Evolutionary conservation across 2,113 vertebrate species (phyloP).

Genomic region (Nanorana parkeri): DNA sequence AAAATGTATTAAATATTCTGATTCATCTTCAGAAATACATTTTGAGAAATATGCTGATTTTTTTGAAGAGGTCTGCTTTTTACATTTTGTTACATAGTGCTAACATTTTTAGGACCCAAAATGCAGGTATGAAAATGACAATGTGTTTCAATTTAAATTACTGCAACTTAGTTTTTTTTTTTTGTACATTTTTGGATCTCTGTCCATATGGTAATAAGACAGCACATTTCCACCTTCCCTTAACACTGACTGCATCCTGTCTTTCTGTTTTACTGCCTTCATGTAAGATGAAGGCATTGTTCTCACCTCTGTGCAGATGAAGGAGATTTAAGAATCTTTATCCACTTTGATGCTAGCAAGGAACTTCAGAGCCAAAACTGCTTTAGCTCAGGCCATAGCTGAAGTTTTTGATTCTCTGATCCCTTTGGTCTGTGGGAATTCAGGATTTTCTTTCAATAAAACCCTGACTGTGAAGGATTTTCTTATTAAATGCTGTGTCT

Average conservation of each 20-base stretch:
- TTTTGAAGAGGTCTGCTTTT: too few relatives aligned
- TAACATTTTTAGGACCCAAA: too few relatives aligned
- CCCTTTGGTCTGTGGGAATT: constrained; percentile 59
- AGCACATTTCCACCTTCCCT: constrained; percentile 9
- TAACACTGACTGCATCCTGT: constrained; percentile 30
- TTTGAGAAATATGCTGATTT: too few relatives aligned
- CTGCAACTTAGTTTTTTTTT: too few relatives aligned
- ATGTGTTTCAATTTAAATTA: too few relatives aligned
- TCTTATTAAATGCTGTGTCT: constrained; percentile 61
- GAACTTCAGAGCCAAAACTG: constrained; percentile 62
- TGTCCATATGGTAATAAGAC: constrained; percentile 38
- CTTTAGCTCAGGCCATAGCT: constrained; percentile 65
- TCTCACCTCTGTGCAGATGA: constrained; percentile 58
- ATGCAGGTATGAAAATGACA: too few relatives aligned
- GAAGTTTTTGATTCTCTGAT: constrained; percentile 67
- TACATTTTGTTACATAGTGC: too few relatives aligned
- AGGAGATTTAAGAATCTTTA: constrained; percentile 66
- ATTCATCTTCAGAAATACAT: too few relatives aligned
- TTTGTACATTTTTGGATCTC: constrained; percentile 6
- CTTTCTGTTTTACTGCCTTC: constrained; percentile 47
- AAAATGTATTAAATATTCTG: too few relatives aligned
- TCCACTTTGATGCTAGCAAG: constrained; percentile 66
- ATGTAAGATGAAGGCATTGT: constrained; percentile 54
- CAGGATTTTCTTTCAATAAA: constrained; percentile 64
- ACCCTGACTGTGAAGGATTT: constrained; percentile 61